Evolutionary conservation across 2,888 invertebrate species (phyloP).

Genomic region (Empis stercorea): DNA sequence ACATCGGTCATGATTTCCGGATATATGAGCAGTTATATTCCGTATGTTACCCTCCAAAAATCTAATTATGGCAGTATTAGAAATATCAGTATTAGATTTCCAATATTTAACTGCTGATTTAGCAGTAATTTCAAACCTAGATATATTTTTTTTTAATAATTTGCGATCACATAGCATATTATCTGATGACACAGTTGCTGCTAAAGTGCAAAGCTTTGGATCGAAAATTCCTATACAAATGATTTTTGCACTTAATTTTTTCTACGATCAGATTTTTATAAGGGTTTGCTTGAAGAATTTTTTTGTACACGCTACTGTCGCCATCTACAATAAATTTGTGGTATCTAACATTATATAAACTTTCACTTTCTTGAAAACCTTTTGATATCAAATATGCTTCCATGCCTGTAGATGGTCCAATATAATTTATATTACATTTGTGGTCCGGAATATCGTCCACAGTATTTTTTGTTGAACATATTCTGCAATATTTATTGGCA

Average conservation of each 20-base stretch:
- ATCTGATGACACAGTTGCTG: no score
- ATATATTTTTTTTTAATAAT: neutral
- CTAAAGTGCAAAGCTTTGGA: neutral
- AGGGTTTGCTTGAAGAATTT: neutral
- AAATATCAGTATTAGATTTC: neutral
- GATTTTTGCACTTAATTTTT: neutral
- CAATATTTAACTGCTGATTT: neutral
- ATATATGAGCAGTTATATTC: neutral
- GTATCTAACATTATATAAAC: neutral
- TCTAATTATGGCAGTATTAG: neutral
- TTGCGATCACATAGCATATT: neutral
- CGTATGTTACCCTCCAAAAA: neutral
- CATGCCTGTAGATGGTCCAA: neutral
- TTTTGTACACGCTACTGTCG: neutral
- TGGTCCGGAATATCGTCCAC: neutral
- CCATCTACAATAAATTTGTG: neutral
- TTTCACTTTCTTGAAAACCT: neutral
- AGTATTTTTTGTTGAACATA: neutral
- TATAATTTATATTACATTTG: neutral
- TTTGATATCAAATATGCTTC: neutral
- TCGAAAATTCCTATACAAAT: neutral
- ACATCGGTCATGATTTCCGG: neutral
- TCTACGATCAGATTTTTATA: neutral
- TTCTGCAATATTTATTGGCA: neutral
- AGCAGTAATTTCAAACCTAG: neutral